phyloP scores from a whole-genome alignment of 2,888 invertebrate genomes.

The Epirrhoe alternata region DNA sequence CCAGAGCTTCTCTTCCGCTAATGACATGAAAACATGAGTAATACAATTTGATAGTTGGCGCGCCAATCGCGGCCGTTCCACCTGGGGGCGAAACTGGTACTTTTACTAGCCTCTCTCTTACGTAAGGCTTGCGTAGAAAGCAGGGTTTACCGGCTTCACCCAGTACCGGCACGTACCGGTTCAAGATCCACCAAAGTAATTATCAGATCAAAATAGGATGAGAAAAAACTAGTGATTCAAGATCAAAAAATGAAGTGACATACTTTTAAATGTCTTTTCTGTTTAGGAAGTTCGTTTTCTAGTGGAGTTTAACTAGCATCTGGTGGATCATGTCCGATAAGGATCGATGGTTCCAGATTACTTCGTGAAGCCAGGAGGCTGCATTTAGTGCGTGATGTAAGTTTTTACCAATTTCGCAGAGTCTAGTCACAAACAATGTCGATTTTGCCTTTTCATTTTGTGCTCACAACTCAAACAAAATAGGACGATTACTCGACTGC shows the following conservation, averaged over 20 bases:
- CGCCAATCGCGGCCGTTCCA: slow-evolving; percentile 37
- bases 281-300: background rate
- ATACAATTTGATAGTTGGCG: slow-evolving; percentile 30
- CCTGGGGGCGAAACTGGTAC: slow-evolving; percentile 38
- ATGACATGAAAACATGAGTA: slow-evolving; percentile 7
- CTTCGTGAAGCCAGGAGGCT: background rate
- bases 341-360: background rate
- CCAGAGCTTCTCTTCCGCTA: background rate
- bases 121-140: slow-evolving; percentile 19
- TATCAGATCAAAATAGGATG: too few relatives aligned
- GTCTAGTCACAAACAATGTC: slow-evolving; percentile 76
- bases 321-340: background rate
- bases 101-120: slow-evolving; percentile 37
- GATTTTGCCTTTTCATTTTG: slow-evolving; percentile 78
- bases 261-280: background rate
- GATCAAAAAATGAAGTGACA: background rate
- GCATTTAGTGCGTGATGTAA: slow-evolving; percentile 9
- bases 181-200: background rate
- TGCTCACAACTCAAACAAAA: slow-evolving; percentile 82
- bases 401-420: slow-evolving; percentile 51
- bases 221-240: too few relatives aligned
- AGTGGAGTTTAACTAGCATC: background rate
- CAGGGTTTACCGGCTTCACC: slow-evolving; percentile 4
- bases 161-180: slow-evolving; percentile 2
- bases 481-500: slow-evolving; percentile 74